A percentile compares a stretch with the other conserved stretches of the same genome.
Conservation (phyloP, 2,888 invertebrate genomes). For the Cyaniris semiargus region DNA sequence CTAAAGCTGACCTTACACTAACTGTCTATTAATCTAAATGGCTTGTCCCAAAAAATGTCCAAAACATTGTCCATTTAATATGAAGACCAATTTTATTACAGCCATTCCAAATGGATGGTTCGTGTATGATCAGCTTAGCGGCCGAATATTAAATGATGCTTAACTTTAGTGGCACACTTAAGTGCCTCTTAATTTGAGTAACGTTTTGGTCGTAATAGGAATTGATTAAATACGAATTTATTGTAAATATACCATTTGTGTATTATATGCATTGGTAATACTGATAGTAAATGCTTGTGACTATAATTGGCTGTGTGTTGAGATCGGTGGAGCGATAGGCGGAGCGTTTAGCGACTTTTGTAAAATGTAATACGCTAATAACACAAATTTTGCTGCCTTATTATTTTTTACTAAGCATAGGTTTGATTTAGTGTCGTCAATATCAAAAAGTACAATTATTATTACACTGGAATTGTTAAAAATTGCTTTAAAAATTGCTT, state of each 20-base stretch:
- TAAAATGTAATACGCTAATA: too few relatives aligned
- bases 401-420: too few relatives aligned
- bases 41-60: background rate
- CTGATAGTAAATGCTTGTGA: background rate
- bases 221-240: slow-evolving; percentile 28
- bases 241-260: slow-evolving; percentile 28
- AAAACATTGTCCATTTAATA: background rate
- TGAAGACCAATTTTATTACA: background rate
- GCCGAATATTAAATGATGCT: background rate
- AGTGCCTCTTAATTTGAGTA: background rate
- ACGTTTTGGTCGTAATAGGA: slow-evolving; percentile 2
- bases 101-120: background rate
- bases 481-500: too few relatives aligned
- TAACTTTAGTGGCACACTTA: background rate
- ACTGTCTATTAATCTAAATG: background rate
- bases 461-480: background rate
- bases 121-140: background rate
- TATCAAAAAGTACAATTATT: too few relatives aligned
- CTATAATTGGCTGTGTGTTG: background rate
- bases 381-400: too few relatives aligned
- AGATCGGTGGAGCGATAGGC: slow-evolving; percentile 10
- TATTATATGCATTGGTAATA: slow-evolving; percentile 25
- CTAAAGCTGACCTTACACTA: background rate
- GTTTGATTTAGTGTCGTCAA: too few relatives aligned
- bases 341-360: background rate